These are phyloP conservation scores for Lycaon pictus DNA, from an alignment of 2,113 vertebrate genomes.

Conservation along the genomic window DNA sequence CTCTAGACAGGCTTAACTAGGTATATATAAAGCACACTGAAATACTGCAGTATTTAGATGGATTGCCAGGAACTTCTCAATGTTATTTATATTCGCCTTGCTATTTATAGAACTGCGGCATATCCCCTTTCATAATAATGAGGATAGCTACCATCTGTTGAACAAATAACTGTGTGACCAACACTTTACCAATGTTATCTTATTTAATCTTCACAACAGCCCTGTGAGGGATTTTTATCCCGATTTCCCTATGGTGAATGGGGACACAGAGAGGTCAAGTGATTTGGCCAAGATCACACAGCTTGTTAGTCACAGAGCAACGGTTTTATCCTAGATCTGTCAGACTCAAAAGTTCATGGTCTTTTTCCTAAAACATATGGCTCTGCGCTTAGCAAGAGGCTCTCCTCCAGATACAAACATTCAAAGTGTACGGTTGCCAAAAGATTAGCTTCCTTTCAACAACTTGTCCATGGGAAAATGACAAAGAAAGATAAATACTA, in stretches of 20 bases:
- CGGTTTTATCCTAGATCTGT: conserved; percentile 59
- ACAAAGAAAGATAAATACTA: conserved; percentile 74
- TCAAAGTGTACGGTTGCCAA: conserved; percentile 66
- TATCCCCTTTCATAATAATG: conserved; percentile 70
- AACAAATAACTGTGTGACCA: conserved; percentile 18
- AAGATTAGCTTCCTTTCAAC: conserved; percentile 83
- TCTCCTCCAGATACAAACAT: conserved; percentile 75
- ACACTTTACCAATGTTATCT: conserved; percentile 57
- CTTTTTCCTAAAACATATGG: conserved; percentile 55
- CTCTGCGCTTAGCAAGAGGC: conserved; percentile 63
- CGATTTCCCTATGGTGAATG: conserved; percentile 12
- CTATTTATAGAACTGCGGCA: conserved; percentile 73
- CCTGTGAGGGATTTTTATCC: conserved; percentile 48
- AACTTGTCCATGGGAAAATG: conserved; percentile 72
- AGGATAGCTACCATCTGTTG: conserved; percentile 72
- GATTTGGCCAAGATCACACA: conserved; percentile 59
- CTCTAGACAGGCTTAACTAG: conserved; percentile 73
- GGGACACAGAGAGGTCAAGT: conserved; percentile 66
- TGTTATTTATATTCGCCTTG: conserved; percentile 78
- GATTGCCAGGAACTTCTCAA: conserved; percentile 77
- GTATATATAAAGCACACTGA: conserved; percentile 68
- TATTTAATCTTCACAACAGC: conserved; percentile 65
- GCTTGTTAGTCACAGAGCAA: conserved; percentile 35
- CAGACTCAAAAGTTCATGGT: conserved; percentile 45
- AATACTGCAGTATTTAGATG: conserved; percentile 71